Conservation (phyloP, 2,113 vertebrate genomes). For the Suricata suricatta region DNA sequence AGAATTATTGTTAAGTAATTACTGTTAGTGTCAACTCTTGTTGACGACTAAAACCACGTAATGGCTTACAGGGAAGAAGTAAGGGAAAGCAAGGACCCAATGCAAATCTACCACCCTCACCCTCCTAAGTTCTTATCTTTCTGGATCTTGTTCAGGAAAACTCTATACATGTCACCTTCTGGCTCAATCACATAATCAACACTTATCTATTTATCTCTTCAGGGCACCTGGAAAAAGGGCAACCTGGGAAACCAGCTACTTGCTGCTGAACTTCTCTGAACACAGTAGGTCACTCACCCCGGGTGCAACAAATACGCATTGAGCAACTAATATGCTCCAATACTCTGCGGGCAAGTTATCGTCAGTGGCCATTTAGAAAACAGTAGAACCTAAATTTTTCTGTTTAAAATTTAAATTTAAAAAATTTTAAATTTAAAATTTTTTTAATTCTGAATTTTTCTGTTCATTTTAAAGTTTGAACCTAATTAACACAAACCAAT, state of each 20-base stretch:
- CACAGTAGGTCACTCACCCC: not conserved
- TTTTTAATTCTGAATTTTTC: not conserved
- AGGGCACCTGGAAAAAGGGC: not conserved
- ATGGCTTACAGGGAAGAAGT: not conserved
- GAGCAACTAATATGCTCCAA: not conserved
- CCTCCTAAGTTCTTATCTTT: conserved; percentile 10
- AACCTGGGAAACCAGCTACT: not conserved
- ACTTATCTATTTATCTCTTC: not conserved
- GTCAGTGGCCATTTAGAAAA: not conserved
- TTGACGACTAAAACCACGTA: not conserved
- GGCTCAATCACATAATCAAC: not conserved
- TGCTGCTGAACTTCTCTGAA: not conserved
- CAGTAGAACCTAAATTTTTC: not conserved
- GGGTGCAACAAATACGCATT: not conserved
- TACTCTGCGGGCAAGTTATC: not conserved
- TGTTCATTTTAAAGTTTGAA: conserved; percentile 28
- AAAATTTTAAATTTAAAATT: too few relatives aligned
- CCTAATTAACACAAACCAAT: not conserved
- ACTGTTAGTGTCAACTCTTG: not conserved
- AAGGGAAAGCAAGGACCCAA: not conserved
- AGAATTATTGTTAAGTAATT: not conserved
- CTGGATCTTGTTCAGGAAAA: not conserved
- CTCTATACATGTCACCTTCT: not conserved
- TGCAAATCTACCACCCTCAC: not conserved
- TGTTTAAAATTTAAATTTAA: not conserved